Conservation (phyloP, 2,113 vertebrate genomes). For the Tor tambroides region DNA sequence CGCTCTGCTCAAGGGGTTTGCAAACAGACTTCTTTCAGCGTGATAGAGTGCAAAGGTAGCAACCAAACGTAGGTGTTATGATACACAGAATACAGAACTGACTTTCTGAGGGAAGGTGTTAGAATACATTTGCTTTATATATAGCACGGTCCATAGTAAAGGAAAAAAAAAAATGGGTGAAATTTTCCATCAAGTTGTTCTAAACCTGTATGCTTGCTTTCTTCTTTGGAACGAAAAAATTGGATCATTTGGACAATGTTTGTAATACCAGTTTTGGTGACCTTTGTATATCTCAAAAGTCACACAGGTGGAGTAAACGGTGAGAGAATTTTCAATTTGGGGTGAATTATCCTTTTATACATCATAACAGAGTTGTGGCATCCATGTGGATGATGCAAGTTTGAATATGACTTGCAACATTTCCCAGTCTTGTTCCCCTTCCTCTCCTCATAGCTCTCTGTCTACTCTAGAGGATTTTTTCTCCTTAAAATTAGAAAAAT, state of each 20-base stretch:
- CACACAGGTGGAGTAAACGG: too few relatives aligned
- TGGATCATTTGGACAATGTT: background rate
- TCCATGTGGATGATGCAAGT: background rate
- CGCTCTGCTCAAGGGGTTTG: background rate
- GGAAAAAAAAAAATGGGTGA: too few relatives aligned
- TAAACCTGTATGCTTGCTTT: background rate
- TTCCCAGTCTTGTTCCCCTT: background rate
- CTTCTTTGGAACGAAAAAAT: background rate
- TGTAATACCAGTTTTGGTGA: background rate
- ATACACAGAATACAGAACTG: background rate
- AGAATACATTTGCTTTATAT: background rate
- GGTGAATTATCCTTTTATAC: background rate
- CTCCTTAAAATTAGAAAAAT: background rate
- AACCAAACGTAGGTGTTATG: background rate
- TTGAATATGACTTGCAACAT: background rate
- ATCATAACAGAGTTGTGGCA: background rate
- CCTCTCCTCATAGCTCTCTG: background rate
- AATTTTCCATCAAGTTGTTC: too few relatives aligned
- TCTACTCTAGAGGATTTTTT: background rate
- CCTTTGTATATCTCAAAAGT: too few relatives aligned
- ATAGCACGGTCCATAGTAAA: background rate
- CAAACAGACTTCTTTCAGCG: slow-evolving; percentile 17
- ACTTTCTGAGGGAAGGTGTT: background rate
- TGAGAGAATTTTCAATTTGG: too few relatives aligned
- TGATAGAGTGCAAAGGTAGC: slow-evolving; percentile 27